Evolutionary conservation across 2,113 vertebrate genomes (phyloP).

Genomic region (Festucalex cinctus): DNA sequence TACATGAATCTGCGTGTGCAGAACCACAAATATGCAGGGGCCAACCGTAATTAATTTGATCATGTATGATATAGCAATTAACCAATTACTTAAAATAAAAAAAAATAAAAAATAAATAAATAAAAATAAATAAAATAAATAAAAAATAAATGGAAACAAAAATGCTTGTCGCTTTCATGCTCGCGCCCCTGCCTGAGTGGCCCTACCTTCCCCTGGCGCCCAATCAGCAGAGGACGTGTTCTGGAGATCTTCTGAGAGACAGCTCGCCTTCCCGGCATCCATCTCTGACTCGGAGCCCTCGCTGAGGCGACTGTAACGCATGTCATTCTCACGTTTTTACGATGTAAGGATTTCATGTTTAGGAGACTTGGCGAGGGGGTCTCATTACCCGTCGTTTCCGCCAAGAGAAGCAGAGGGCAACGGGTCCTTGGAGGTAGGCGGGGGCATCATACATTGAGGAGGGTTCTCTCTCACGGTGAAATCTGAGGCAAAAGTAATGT

Average conservation of each 20-base stretch:
- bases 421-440: slow-evolving; percentile 53
- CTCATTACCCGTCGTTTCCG: slow-evolving; percentile 79
- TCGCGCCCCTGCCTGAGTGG: background rate
- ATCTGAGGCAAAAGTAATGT: slow-evolving; percentile 59
- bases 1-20: too few species aligned
- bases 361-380: too few species aligned
- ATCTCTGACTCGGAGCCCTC: slow-evolving; percentile 76
- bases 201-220: slow-evolving; percentile 81
- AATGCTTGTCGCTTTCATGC: background rate
- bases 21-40: too few species aligned
- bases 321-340: too few species aligned
- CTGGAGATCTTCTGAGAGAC: slow-evolving; percentile 80
- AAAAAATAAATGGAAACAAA: too few species aligned
- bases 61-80: too few species aligned
- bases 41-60: too few species aligned
- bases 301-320: slow-evolving; percentile 43
- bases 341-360: too few species aligned
- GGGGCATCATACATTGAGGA: slow-evolving; percentile 33
- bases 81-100: too few species aligned
- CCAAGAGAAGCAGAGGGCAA: slow-evolving; percentile 61
- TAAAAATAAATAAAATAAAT: too few species aligned
- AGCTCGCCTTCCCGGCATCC: slow-evolving; percentile 70
- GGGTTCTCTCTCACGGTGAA: slow-evolving; percentile 78
- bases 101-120: too few species aligned
- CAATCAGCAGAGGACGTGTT: slow-evolving; percentile 78